Base-by-base conservation (phyloP, 2,797 vertebrate genomes). In the Neopelma chrysocephalum region DNA sequence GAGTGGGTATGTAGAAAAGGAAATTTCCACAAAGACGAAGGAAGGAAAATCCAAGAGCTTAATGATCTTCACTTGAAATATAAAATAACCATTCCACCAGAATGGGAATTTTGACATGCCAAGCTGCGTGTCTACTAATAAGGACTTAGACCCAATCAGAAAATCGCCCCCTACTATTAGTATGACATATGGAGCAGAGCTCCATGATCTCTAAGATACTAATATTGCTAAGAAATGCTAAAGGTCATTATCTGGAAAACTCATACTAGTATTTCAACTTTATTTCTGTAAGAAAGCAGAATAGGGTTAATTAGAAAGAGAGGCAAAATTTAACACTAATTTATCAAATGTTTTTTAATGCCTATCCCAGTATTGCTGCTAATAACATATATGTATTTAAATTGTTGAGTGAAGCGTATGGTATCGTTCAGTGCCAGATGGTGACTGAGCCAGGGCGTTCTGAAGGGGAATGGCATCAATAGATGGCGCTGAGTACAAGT, bases 401-500 rank as follows among this genome's bases (percentile, higher is more conserved):
- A 21, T n/a, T 11, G 26, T 15, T 86, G 11, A 5, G 29, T 47
- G 8, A 62, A 77, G 12, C 1, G 0, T 31, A 4, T 23, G 26
- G 18, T 34, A 15, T 3, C 3, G 14, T 43, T 76, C 53, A 31
- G 43, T 57, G 57, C 26, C 20, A 4, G 4, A 3, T 7, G 47
- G 61, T 48, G 66, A 54, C 56, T 12, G 45, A 79, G 40, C 17
- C 13, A 2, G 47, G 29, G 12, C 58, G 5, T 34, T 83, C 56
- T 56, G 32, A 56, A 48, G 15, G 3, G 2, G 4, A 38, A 32
- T 14, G 36, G n/a, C 20, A 77, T 89, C 96, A 71, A 85, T 91
- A 96, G 95, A 54, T 96, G 96, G 94, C 93, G 91, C 93, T 95
- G 51, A 76, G 51, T 70, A 81, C 93, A 84, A 93, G 85, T 47